Conservation (phyloP, 2,113 vertebrate genomes). For the Hiodon alosoides region DNA sequence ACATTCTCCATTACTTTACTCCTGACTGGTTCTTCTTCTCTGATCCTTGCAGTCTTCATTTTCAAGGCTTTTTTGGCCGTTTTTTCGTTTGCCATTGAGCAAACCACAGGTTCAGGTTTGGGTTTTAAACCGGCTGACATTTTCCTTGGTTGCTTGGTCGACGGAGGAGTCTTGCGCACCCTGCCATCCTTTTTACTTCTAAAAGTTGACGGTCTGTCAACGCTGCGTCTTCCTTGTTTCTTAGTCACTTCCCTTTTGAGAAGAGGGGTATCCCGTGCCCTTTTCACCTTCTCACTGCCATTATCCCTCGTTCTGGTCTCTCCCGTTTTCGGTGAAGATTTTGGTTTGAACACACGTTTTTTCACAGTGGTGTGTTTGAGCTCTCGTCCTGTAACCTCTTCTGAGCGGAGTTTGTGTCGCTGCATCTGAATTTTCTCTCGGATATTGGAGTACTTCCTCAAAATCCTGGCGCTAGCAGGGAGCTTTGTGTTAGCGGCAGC, state of each 20-base stretch:
- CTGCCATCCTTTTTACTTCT: conserved; percentile 28
- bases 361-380: conserved; percentile 67
- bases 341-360: conserved; percentile 58
- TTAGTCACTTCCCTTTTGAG: conserved; percentile 43
- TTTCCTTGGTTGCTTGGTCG: conserved; percentile 41
- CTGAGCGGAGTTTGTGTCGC: conserved; percentile 57
- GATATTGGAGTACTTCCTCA: conserved; percentile 88
- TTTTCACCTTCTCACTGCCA: conserved; percentile 46
- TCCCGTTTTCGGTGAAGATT: not conserved
- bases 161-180: conserved; percentile 46
- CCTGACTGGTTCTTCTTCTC: conserved; percentile 39
- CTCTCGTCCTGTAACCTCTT: conserved; percentile 47
- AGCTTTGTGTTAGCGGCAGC: no score
- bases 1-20: conserved; percentile 5
- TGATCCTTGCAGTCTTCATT: conserved; percentile 26
- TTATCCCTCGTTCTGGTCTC: not conserved
- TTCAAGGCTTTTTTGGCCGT: conserved; percentile 29
- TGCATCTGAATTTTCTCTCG: conserved; percentile 82
- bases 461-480: conserved; percentile 79
- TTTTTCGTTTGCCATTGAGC: conserved; percentile 32
- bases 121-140: conserved; percentile 30
- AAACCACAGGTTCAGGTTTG: not conserved
- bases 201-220: conserved; percentile 35
- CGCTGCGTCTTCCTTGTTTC: conserved; percentile 31
- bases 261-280: conserved; percentile 31